Conservation (phyloP, 2,113 vertebrate species). For the Aythya baeri region DNA sequence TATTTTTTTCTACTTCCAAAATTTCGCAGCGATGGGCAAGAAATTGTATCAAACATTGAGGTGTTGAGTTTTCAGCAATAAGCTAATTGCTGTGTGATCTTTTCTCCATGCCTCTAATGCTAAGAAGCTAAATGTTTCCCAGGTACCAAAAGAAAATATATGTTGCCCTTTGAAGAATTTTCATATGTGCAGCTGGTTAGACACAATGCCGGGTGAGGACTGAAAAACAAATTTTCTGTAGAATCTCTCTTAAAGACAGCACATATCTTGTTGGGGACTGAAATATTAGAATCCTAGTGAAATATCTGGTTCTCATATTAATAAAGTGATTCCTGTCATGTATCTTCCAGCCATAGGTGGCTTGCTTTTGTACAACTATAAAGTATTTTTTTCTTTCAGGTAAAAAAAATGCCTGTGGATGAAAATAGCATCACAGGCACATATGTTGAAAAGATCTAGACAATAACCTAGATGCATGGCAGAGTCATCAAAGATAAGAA, state of each 20-base stretch:
- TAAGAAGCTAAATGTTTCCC: neutral
- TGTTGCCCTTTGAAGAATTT: constrained; percentile 22
- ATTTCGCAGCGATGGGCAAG: neutral
- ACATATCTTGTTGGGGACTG: neutral
- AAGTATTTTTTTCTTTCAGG: neutral
- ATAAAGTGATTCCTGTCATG: neutral
- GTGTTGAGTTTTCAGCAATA: constrained; percentile 31
- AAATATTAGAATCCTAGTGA: neutral
- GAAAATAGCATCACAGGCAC: neutral
- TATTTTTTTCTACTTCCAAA: neutral
- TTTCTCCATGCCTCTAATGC: neutral
- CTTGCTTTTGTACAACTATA: neutral
- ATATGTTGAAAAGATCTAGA: neutral
- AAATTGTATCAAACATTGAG: neutral
- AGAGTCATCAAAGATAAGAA: neutral
- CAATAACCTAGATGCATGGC: neutral
- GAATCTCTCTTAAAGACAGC: constrained; percentile 14
- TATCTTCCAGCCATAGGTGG: neutral
- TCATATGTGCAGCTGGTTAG: neutral
- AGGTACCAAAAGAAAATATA: neutral
- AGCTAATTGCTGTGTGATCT: constrained; percentile 6
- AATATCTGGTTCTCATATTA: neutral
- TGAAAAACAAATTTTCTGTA: neutral
- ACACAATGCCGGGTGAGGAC: neutral
- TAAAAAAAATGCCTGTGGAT: neutral